phyloP scores from a whole-genome alignment of 2,797 vertebrate genomes.

The Echeneis naucrates region DNA sequence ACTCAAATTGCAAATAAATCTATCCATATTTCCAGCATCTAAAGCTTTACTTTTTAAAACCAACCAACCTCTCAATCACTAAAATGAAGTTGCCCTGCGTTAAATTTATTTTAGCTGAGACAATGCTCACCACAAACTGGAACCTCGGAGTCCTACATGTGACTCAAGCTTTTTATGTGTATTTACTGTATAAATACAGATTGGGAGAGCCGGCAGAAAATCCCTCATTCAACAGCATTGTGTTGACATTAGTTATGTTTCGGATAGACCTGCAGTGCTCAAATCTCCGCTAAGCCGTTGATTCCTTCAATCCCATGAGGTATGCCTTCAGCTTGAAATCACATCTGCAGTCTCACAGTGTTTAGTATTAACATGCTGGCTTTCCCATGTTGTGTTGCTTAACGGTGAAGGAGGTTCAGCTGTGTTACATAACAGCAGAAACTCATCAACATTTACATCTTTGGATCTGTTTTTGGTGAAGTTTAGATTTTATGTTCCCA shows the following conservation, averaged over 20 bases:
- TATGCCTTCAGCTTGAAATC: constrained; percentile 73
- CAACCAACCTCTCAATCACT: too few species aligned
- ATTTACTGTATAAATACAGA: constrained; percentile 46
- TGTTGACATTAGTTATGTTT: constrained; percentile 73
- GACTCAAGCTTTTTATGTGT: constrained; percentile 30
- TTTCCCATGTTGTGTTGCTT: constrained; percentile 59
- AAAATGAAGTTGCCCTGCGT: background rate
- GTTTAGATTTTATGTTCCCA: constrained; percentile 15
- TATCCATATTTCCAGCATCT: constrained; percentile 4
- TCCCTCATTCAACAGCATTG: constrained; percentile 63
- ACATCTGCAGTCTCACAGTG: constrained; percentile 69
- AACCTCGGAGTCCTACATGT: constrained; percentile 12
- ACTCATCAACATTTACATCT: constrained; percentile 45
- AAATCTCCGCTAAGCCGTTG: constrained; percentile 78
- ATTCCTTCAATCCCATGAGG: constrained; percentile 77
- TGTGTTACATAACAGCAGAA: constrained; percentile 68
- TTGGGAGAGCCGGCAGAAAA: constrained; percentile 57
- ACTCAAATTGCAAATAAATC: constrained; percentile 23
- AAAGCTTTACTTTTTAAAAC: constrained; percentile 19
- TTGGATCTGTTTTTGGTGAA: constrained; percentile 26
- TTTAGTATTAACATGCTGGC: constrained; percentile 69
- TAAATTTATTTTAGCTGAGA: constrained; percentile 2
- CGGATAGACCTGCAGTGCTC: constrained; percentile 68
- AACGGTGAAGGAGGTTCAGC: constrained; percentile 63
- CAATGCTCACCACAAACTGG: constrained; percentile 23